Evolutionary conservation across 1,140 invertebrate genomes (phyloP).

Genomic region (Akabosia matsudoensis): DNA sequence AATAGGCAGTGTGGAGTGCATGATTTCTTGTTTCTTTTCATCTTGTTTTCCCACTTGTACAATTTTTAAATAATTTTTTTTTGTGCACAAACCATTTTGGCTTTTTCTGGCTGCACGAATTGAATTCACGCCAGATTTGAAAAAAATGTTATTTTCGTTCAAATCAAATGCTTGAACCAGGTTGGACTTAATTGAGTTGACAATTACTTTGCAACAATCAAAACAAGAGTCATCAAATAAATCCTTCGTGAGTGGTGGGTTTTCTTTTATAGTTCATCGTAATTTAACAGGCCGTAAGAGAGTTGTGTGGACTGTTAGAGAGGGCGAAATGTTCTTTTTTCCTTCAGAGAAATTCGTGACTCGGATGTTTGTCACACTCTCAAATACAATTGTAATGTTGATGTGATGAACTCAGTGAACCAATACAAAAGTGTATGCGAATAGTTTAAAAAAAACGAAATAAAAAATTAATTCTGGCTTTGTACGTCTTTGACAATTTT

Average conservation of each 20-base stretch:
- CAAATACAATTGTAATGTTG: not conserved
- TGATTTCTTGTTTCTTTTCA: not conserved
- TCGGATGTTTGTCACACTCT: conserved; percentile 7
- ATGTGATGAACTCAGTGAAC: not conserved
- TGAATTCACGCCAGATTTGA: not conserved
- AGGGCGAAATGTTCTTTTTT: too few relatives aligned
- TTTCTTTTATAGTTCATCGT: not conserved
- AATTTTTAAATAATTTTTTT: not conserved
- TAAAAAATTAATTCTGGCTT: conserved; percentile 1
- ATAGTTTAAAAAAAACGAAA: too few relatives aligned
- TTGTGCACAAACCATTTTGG: not conserved
- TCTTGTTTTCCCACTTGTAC: not conserved
- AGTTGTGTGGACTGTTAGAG: too few relatives aligned
- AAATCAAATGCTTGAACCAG: conserved; percentile 12
- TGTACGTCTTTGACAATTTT: not conserved
- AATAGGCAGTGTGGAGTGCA: not conserved
- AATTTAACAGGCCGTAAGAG: not conserved
- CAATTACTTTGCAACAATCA: conserved; percentile 17
- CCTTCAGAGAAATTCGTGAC: conserved; percentile 3
- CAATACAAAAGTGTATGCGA: not conserved
- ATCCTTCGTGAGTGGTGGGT: not conserved
- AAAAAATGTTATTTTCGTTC: not conserved
- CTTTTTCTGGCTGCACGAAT: conserved; percentile 2
- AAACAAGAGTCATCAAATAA: conserved; percentile 18
- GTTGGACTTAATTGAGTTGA: conserved; percentile 15